These are phyloP conservation scores for Silvanus unidentatus DNA, from an alignment of 2,888 invertebrate genomes.

Conservation along the genomic window DNA sequence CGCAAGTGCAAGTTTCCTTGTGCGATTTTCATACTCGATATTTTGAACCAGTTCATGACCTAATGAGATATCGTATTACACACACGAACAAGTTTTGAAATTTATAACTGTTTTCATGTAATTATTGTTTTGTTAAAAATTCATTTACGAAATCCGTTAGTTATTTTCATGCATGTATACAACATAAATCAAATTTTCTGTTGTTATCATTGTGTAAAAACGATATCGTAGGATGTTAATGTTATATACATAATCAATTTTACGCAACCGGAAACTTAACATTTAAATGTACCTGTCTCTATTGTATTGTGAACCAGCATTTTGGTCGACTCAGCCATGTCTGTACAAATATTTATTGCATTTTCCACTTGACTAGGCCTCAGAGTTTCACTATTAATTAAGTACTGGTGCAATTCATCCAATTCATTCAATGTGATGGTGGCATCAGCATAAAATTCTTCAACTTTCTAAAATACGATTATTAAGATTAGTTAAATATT, in stretches of 20 bases:
- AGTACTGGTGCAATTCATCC: slow-evolving; percentile 54
- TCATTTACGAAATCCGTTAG: too few species aligned
- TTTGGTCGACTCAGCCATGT: slow-evolving; percentile 50
- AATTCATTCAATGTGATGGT: slow-evolving; percentile 55
- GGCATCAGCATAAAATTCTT: slow-evolving; percentile 60
- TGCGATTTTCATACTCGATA: slow-evolving; percentile 44
- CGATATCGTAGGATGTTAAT: too few species aligned
- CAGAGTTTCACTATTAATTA: slow-evolving; percentile 51
- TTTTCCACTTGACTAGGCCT: slow-evolving; percentile 54
- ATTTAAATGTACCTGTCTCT: slow-evolving; percentile 45
- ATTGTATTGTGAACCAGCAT: slow-evolving; percentile 47
- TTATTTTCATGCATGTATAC: background rate
- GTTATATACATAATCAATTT: too few species aligned
- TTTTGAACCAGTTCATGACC: slow-evolving; percentile 45
- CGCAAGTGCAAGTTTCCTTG: slow-evolving; percentile 42
- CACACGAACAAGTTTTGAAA: slow-evolving; percentile 1
- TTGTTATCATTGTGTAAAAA: too few species aligned
- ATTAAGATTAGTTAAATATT: too few species aligned
- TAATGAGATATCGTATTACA: slow-evolving; percentile 20
- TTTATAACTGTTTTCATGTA: background rate
- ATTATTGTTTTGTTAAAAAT: background rate
- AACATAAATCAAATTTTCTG: background rate
- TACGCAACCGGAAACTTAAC: background rate
- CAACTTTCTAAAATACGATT: slow-evolving; percentile 53
- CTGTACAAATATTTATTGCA: slow-evolving; percentile 51